Percentiles rank a stretch among this genome's conserved stretches.
phyloP scores from a whole-genome alignment of 2,113 vertebrate species.

The Gasterosteus nipponicus region DNA sequence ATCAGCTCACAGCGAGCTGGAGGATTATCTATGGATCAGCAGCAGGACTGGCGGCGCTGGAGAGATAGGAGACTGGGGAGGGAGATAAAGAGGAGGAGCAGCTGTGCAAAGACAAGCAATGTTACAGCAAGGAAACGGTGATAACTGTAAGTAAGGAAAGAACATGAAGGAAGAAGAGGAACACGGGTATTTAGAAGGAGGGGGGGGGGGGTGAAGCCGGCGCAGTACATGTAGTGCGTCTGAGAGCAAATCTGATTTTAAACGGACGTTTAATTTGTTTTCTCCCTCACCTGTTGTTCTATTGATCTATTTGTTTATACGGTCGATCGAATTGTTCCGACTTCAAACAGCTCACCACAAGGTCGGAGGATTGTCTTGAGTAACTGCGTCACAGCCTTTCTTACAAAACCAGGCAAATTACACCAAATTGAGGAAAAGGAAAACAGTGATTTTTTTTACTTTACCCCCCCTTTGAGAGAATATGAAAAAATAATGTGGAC shows the following conservation, averaged over 20 bases:
- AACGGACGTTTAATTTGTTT: background rate
- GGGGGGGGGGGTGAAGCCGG: constrained; percentile 2
- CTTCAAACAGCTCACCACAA: background rate
- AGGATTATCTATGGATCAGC: constrained; percentile 76
- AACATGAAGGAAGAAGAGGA: constrained; percentile 18
- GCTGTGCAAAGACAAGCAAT: constrained; percentile 60
- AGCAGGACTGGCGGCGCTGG: constrained; percentile 58
- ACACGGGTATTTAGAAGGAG: constrained; percentile 35
- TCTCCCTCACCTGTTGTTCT: background rate
- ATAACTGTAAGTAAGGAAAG: constrained; percentile 36
- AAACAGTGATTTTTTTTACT: too few relatives aligned
- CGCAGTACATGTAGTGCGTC: constrained; percentile 42
- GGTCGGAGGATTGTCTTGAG: background rate
- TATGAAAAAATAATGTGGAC: constrained; percentile 32
- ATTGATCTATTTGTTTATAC: background rate
- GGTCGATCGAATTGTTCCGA: background rate
- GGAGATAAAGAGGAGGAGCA: constrained; percentile 66
- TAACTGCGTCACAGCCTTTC: background rate
- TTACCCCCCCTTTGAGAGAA: constrained; percentile 11
- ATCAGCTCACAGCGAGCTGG: constrained; percentile 63
- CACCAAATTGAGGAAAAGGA: too few relatives aligned
- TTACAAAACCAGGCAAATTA: too few relatives aligned
- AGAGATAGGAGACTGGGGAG: constrained; percentile 63
- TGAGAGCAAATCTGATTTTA: constrained; percentile 55
- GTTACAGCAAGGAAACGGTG: constrained; percentile 34